These are phyloP conservation scores for Sebastolobus altivelis DNA, from an alignment of 2,797 vertebrate species.

Conservation along the genomic window DNA sequence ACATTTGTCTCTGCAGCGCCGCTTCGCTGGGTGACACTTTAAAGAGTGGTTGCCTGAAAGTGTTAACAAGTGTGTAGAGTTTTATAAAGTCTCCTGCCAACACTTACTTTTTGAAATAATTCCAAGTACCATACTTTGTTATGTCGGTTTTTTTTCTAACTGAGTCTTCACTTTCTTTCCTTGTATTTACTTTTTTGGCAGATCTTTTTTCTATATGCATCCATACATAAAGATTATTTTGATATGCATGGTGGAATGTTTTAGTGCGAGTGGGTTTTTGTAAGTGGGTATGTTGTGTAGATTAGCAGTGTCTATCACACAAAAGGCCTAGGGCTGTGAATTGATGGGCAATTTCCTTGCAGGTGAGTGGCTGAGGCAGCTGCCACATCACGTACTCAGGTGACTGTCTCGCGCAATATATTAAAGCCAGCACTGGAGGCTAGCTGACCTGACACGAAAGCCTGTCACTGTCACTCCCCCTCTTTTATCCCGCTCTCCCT, in stretches of 20 bases:
- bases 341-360: constrained; percentile 69
- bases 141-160: neutral
- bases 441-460: constrained; percentile 48
- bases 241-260: constrained; percentile 15
- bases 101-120: constrained; percentile 1
- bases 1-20: constrained; percentile 10
- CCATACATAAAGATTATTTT: constrained; percentile 1
- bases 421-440: constrained; percentile 60
- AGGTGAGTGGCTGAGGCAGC: constrained; percentile 51
- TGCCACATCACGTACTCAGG: constrained; percentile 57
- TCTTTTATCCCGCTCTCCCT: constrained; percentile 16
- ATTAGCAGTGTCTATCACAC: constrained; percentile 22
- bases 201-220: neutral
- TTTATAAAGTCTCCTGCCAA: constrained; percentile 5
- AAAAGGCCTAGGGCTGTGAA: constrained; percentile 64
- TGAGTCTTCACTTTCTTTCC: neutral
- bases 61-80: constrained; percentile 19
- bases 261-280: neutral
- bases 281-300: constrained; percentile 24
- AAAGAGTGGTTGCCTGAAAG: constrained; percentile 1
- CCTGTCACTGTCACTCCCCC: constrained; percentile 36
- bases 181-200: neutral
- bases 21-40: constrained; percentile 4
- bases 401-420: constrained; percentile 57
- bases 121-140: neutral